Base-by-base conservation (phyloP, 2,797 vertebrate species). In the Galago senegalensis region DNA sequence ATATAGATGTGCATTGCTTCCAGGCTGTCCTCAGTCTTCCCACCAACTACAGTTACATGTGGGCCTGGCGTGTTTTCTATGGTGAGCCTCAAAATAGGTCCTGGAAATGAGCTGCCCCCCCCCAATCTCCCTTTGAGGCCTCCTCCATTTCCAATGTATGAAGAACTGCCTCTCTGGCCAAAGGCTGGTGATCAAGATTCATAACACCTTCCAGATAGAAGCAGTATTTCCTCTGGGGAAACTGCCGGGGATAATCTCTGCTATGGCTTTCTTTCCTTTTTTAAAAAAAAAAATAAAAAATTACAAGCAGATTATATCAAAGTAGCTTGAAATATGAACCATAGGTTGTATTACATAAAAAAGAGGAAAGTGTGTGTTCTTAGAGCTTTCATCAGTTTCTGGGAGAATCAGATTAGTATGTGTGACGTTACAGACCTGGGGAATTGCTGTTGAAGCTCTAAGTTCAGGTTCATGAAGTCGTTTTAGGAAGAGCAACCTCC, bases 271-370 rank as follows among this genome's bases (percentile, higher is more conserved):
- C 58, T 91, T 82, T 80, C 65, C 27, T 49, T 79, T 83, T 46
- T 58, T 7, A 60, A 65, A 79, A 89, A 91, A 75, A 53, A 76
- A 91, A 75, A 75, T 67, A 76, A 87, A 92, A 70, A 69, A 83
- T 84, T 8, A 10, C 46, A 89, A 86, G 80, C 27, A 63, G 20
- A 89, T 80, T 60, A 34, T 37, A 72, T 56, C 69, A 43, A 67
- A 63, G 11, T 73, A 70, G 14, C 31, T 49, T 85, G 73, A 76
- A 93, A 89, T 89, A 87, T 16, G n/a, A 96, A 69, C 53, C 1
- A 0, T 43, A 82, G 73, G 43, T 65, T 7, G 17, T 63, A 58
- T 37, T 27, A 34, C 40, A 13, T 37, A 53, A 31, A 75, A 75
- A 87, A 69, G 34, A 91, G 91, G 67, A 86, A 81, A 69, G 17